phyloP scores from a whole-genome alignment of 2,113 vertebrate genomes.

The Anthoscopus minutus region DNA sequence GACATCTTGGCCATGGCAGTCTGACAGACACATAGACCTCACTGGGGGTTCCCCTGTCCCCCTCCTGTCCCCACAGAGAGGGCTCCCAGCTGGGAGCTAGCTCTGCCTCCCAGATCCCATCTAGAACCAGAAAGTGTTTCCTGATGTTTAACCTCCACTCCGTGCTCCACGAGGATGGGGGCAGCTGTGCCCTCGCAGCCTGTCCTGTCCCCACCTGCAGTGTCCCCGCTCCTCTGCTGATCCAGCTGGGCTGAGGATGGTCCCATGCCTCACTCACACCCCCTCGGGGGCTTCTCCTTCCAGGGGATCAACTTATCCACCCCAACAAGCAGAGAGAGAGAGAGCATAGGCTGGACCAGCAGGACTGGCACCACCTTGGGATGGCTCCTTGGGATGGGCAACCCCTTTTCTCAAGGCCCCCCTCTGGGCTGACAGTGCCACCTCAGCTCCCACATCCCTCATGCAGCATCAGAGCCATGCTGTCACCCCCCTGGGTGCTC shows the following conservation, averaged over 20 bases:
- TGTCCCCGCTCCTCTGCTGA: neutral
- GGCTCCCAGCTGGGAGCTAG: neutral
- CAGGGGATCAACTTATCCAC: neutral
- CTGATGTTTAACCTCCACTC: neutral
- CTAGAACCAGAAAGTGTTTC: neutral
- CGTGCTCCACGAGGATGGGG: rapidly evolving
- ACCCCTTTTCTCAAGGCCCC: rapidly evolving
- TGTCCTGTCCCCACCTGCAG: rapidly evolving
- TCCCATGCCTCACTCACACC: neutral
- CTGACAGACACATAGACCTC: neutral
- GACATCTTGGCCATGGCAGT: rapidly evolving
- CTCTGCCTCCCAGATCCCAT: neutral
- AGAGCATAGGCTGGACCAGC: rapidly evolving
- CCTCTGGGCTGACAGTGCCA: neutral
- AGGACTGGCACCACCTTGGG: neutral
- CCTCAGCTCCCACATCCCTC: neutral
- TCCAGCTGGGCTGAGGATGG: rapidly evolving
- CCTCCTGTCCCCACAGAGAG: rapidly evolving
- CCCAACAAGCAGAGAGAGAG: neutral
- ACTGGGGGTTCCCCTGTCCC: neutral
- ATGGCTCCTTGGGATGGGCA: neutral
- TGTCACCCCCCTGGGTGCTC: neutral
- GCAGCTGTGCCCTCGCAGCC: neutral
- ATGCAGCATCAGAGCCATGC: rapidly evolving
- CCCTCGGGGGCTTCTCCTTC: rapidly evolving